Percentiles rank a stretch among this genome's conserved stretches.
These are phyloP conservation scores for Eilema sororculum DNA, from an alignment of 2,888 invertebrate species.

Conservation along the genomic window DNA sequence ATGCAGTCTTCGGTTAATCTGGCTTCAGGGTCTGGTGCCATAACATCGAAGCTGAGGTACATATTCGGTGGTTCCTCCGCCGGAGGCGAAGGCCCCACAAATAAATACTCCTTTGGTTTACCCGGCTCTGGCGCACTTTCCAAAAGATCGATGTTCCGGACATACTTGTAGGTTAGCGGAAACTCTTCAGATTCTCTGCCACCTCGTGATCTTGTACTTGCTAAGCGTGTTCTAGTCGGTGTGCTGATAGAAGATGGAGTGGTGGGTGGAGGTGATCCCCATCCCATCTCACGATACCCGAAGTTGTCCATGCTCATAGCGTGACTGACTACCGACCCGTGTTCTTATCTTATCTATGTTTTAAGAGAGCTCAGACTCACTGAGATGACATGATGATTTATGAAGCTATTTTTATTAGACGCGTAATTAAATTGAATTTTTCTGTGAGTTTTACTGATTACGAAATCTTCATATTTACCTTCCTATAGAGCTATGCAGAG, in stretches of 20 bases:
- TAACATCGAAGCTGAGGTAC: slow-evolving; percentile 92
- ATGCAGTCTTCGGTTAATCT: slow-evolving; percentile 91
- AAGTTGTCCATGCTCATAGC: slow-evolving; percentile 87
- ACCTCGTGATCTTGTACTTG: slow-evolving; percentile 76
- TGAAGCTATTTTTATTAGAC: slow-evolving; percentile 73
- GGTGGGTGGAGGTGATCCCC: slow-evolving; percentile 75
- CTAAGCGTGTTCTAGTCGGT: slow-evolving; percentile 67
- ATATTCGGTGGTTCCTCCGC: slow-evolving; percentile 93
- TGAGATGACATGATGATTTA: slow-evolving; percentile 75
- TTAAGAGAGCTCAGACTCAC: slow-evolving; percentile 63
- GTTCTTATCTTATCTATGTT: slow-evolving; percentile 80
- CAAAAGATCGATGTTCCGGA: slow-evolving; percentile 82
- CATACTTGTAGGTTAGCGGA: slow-evolving; percentile 82
- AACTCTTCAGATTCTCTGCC: slow-evolving; percentile 83
- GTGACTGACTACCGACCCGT: slow-evolving; percentile 65
- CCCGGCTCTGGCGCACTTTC: slow-evolving; percentile 87
- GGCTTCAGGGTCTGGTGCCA: slow-evolving; percentile 89
- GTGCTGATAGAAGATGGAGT: slow-evolving; percentile 60
- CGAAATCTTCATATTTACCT: slow-evolving; percentile 7
- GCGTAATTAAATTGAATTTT: slow-evolving; percentile 55
- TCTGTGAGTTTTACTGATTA: slow-evolving; percentile 29
- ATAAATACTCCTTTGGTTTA: slow-evolving; percentile 91
- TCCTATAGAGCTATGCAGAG: background rate
- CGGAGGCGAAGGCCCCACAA: slow-evolving; percentile 93
- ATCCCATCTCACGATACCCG: slow-evolving; percentile 88